A percentile compares a stretch with the other conserved stretches of the same genome.
Evolutionary conservation across 2,113 vertebrate genomes (phyloP).

Genomic region (Corythoichthys haematopterus): DNA sequence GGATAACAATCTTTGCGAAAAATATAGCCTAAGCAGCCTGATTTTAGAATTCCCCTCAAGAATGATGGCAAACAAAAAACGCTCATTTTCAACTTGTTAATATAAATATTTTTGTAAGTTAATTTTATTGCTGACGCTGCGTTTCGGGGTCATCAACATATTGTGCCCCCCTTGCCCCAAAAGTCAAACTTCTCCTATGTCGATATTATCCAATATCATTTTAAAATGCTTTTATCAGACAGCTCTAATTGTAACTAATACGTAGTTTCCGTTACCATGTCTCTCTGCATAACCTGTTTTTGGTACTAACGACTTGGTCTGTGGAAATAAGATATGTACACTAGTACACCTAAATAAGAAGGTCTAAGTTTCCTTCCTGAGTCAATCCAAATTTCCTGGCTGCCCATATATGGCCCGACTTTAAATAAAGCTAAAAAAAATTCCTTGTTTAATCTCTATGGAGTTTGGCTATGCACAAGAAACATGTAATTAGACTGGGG

Average conservation of each 20-base stretch:
- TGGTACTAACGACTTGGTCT: slow-evolving; percentile 11
- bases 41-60: too few species aligned
- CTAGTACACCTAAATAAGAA: slow-evolving; percentile 38
- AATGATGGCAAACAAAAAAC: too few species aligned
- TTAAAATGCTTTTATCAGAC: too few species aligned
- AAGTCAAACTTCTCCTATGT: too few species aligned
- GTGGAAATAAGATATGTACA: slow-evolving; percentile 37
- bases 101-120: too few species aligned
- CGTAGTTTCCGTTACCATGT: neutral
- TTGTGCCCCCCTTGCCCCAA: too few species aligned
- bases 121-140: too few species aligned
- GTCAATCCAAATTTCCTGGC: slow-evolving; percentile 52
- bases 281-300: neutral
- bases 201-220: too few species aligned
- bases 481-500: slow-evolving; percentile 62
- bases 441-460: slow-evolving; percentile 55
- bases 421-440: slow-evolving; percentile 51
- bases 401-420: slow-evolving; percentile 55
- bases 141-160: too few species aligned
- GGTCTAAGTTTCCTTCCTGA: slow-evolving; percentile 25
- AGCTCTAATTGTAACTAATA: neutral
- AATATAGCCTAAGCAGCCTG: too few species aligned
- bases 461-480: slow-evolving; percentile 42
- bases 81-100: too few species aligned
- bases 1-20: too few species aligned